Evolutionary conservation across 2,888 invertebrate species (phyloP).

Genomic region (Euplexia lucipara): DNA sequence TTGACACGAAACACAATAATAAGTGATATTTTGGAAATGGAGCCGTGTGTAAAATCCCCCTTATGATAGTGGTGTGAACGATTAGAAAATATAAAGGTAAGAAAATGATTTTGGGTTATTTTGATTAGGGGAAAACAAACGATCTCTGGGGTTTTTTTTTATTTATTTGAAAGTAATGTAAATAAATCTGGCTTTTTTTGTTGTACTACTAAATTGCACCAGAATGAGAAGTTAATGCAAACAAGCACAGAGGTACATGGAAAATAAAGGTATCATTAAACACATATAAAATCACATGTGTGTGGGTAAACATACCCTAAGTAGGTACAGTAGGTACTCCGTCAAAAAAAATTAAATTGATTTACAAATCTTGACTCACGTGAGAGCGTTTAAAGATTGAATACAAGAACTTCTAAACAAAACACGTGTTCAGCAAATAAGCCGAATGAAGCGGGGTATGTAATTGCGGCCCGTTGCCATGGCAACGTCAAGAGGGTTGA

Average conservation of each 20-base stretch:
- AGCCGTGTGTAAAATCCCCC: slow-evolving; percentile 80
- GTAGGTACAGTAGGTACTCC: too few relatives aligned
- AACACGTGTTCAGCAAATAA: slow-evolving; percentile 71
- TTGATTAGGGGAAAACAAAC: slow-evolving; percentile 53
- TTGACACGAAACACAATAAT: slow-evolving; percentile 85
- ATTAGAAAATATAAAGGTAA: slow-evolving; percentile 78
- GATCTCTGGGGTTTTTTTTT: not conserved
- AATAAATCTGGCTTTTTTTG: not conserved
- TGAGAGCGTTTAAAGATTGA: not conserved
- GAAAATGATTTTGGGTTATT: slow-evolving; percentile 72
- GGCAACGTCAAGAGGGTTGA: slow-evolving; percentile 85
- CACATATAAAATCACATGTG: not conserved
- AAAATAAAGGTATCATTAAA: not conserved
- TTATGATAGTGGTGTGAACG: slow-evolving; percentile 86
- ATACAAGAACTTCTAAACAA: slow-evolving; percentile 12
- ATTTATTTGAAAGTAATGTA: slow-evolving; percentile 3
- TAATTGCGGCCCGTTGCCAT: slow-evolving; percentile 83
- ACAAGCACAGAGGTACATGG: not conserved
- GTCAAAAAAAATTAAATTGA: not conserved
- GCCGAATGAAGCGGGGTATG: slow-evolving; percentile 76
- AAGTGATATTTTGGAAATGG: slow-evolving; percentile 79
- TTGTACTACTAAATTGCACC: not conserved
- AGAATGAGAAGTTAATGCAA: not conserved
- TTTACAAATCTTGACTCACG: not conserved
- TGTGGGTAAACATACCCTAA: slow-evolving; percentile 27